phyloP scores from a whole-genome alignment of 2,113 vertebrate genomes.

The Poicephalus meyeri region DNA sequence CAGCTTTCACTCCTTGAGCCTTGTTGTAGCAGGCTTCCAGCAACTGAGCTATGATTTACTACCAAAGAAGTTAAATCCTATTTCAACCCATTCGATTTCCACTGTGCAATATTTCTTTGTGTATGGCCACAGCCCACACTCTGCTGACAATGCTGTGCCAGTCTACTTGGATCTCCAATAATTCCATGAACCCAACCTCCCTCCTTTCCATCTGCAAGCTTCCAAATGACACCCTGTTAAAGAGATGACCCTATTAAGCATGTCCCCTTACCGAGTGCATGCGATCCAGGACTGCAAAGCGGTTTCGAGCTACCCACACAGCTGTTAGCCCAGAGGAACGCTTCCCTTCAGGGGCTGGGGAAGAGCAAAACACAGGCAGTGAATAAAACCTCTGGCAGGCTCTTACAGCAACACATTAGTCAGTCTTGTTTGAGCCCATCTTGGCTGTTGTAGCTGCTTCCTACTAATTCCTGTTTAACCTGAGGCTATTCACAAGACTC shows the following conservation, averaged over 20 bases:
- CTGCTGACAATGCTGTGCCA: not conserved
- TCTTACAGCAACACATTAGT: constrained; percentile 13
- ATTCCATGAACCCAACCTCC: not conserved
- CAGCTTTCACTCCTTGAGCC: not conserved
- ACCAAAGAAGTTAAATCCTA: not conserved
- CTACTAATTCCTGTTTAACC: constrained; percentile 55
- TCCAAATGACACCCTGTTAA: not conserved
- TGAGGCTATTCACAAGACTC: constrained; percentile 38
- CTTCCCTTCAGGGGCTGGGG: constrained; percentile 92
- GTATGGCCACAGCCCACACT: not conserved
- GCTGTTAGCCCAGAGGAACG: constrained; percentile 95
- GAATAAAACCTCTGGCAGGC: constrained; percentile 41
- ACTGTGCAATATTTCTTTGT: fast-evolving
- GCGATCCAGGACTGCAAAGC: constrained; percentile 93
- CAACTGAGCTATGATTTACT: not conserved
- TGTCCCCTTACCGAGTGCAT: constrained; percentile 90
- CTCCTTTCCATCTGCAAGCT: not conserved
- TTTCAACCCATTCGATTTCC: not conserved
- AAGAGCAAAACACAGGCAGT: constrained; percentile 26
- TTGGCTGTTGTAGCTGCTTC: constrained; percentile 50
- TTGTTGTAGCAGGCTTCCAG: not conserved
- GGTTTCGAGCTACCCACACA: constrained; percentile 97
- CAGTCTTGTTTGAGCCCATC: constrained; percentile 28
- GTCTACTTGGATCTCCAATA: not conserved
- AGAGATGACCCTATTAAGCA: not conserved